Evolutionary conservation across 2,888 invertebrate genomes (phyloP), one percentile per base, ranked within the genome.

Genomic region (Sisyra nigra): DNA sequence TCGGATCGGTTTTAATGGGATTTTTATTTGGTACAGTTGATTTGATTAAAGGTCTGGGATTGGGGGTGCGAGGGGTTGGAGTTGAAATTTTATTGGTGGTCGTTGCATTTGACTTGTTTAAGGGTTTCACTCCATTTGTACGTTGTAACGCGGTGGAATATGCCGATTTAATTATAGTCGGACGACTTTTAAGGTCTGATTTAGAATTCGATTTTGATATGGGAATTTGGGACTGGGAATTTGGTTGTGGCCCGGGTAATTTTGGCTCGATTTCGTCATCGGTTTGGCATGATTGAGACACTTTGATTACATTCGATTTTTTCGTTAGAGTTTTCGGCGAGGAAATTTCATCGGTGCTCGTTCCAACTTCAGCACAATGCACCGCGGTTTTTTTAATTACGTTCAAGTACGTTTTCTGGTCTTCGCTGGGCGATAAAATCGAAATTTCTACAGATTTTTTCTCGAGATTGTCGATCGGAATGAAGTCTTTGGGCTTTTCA

Each of bases 341-440:
- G 47, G 58, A 59, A 46, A 61, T 58, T 38, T 57, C 58, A 37
- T 60, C 58, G n/a, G 62, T 63, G 41, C 56, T 60, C 5, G 62
- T 62, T 42, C 61, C 54, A 49, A 63, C 63, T 46, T 63, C 62
- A 13, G 57, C 56, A 50, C 58, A 60, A 48, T 57, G 53, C 11
- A 63, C 62, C 1, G 59, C 60, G 29, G 58, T 50, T 49, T 60
- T 61, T 11, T 61, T 52, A 13, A 62, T 48, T 10, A 55, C 59
- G 48, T 63, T 61, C 7, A 47, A 39, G 41, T 62, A 63, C 6
- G 62, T 62, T 50, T 55, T 57, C 47, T 63, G 61, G 49, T 63
- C 63, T 49, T 63, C 63, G 48, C 62, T 63, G 1, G 63, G 63
- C n/a, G 62, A 62, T 14, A 59, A 49, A 40, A 55, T 48, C 9